Evolutionary conservation across 30 jellyfish, hydroid and myxozoan species (phyloP).

Genomic region (Pelagia noctiluca): DNA sequence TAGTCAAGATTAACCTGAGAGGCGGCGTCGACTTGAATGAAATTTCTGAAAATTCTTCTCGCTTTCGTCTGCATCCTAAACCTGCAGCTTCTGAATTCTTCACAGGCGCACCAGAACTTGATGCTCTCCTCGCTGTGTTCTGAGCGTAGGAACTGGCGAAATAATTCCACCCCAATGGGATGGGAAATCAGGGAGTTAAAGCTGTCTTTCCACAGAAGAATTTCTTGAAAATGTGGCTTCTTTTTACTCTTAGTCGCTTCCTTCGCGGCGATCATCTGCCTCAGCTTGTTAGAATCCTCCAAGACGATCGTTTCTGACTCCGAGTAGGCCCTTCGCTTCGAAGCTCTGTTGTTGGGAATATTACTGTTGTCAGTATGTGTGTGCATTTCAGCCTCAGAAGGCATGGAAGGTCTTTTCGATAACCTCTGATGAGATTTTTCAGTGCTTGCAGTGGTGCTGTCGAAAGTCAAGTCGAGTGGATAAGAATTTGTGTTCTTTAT

Average conservation of each 20-base stretch:
- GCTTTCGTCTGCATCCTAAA: constrained; percentile 74
- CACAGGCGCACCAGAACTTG: constrained; percentile 92
- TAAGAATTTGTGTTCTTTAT: not conserved
- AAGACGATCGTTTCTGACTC: constrained; percentile 64
- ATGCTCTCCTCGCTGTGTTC: constrained; percentile 95
- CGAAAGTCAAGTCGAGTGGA: constrained; percentile 14
- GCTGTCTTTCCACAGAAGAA: constrained; percentile 60
- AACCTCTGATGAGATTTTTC: not conserved
- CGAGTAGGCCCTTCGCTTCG: constrained; percentile 62
- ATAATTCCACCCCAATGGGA: constrained; percentile 67
- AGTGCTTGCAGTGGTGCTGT: constrained; percentile 1
- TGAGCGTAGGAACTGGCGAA: constrained; percentile 57
- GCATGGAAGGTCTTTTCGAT: constrained; percentile 55
- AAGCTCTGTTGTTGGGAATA: not conserved
- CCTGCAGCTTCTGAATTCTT: constrained; percentile 66
- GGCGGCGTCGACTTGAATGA: constrained; percentile 64
- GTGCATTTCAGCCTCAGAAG: constrained; percentile 13
- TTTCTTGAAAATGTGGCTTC: constrained; percentile 59
- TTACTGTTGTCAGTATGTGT: not conserved
- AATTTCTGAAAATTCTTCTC: constrained; percentile 58
- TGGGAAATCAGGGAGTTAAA: constrained; percentile 37
- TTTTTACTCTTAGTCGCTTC: constrained; percentile 21
- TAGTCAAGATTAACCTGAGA: constrained; percentile 86
- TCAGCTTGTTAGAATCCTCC: constrained; percentile 2
- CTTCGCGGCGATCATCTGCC: not conserved